Conservation (phyloP, 2,113 vertebrate genomes). For the Cyanoderma ruficeps region DNA sequence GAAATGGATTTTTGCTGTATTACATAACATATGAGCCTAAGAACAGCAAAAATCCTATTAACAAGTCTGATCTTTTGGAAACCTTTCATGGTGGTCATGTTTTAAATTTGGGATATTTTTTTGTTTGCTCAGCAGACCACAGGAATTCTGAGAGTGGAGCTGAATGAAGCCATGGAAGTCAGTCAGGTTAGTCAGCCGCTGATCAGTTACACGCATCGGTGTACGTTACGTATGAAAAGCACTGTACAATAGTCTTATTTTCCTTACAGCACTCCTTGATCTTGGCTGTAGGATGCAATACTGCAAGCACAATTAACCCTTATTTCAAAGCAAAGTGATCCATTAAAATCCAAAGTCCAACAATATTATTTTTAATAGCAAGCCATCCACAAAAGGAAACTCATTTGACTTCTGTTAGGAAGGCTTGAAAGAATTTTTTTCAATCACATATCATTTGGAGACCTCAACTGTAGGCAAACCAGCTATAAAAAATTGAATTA, state of each 20-base stretch:
- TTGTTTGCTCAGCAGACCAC: constrained; percentile 49
- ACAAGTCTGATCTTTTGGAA: constrained; percentile 41
- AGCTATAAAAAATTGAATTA: background rate
- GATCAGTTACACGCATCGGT: background rate
- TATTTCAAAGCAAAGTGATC: background rate
- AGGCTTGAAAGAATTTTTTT: background rate
- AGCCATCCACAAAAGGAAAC: background rate
- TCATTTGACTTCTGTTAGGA: background rate
- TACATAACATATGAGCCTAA: background rate
- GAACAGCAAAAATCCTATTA: constrained; percentile 29
- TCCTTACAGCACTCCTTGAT: background rate
- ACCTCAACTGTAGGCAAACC: background rate
- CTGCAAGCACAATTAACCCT: background rate
- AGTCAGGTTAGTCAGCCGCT: constrained; percentile 7
- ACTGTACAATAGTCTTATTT: background rate
- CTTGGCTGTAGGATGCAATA: background rate
- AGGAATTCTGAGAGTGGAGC: constrained; percentile 37
- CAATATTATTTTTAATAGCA: background rate
- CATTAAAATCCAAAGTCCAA: background rate
- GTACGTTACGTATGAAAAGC: background rate
- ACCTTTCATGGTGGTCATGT: constrained; percentile 38
- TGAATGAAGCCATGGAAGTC: constrained; percentile 53
- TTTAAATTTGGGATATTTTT: constrained; percentile 64
- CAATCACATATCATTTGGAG: background rate
- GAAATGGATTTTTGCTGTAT: background rate